phyloP scores from a whole-genome alignment of 1,140 invertebrate genomes.

The Nephila pilipes region DNA sequence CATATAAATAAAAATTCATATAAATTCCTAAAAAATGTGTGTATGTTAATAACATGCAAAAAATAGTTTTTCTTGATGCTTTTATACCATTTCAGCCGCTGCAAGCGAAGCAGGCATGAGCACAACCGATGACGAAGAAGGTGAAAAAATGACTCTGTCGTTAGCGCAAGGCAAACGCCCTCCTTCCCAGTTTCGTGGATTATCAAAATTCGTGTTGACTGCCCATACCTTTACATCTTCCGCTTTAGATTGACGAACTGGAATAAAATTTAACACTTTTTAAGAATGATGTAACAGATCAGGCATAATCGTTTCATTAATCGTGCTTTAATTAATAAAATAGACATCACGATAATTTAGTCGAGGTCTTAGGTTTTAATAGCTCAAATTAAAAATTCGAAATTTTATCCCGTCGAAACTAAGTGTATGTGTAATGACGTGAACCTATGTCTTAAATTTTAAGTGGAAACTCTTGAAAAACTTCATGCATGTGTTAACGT shows the following conservation, averaged over 20 bases:
- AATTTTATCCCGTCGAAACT: too few species aligned
- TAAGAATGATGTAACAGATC: background rate
- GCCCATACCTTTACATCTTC: constrained; percentile 50
- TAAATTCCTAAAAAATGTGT: background rate
- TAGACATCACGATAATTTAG: too few species aligned
- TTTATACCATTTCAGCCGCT: constrained; percentile 52
- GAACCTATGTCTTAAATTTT: too few species aligned
- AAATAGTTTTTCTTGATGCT: background rate
- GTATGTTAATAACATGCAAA: too few species aligned
- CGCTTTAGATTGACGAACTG: background rate
- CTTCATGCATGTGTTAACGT: too few species aligned
- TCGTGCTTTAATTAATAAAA: too few species aligned
- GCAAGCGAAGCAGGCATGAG: constrained; percentile 17
- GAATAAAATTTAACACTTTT: background rate
- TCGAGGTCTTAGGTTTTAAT: too few species aligned
- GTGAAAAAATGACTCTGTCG: constrained; percentile 53
- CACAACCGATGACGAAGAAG: background rate
- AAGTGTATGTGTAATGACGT: too few species aligned
- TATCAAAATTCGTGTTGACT: constrained; percentile 33
- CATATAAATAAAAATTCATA: background rate
- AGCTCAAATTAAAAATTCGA: too few species aligned
- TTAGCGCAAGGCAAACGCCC: constrained; percentile 29
- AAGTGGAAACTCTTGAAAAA: too few species aligned
- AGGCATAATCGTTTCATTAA: too few species aligned
- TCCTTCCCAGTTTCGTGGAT: constrained; percentile 24